A percentile compares a stretch with the other conserved stretches of the same genome.
Conservation (phyloP, 1,140 invertebrate genomes). For the honey bee (Apis mellifera) region DNA sequence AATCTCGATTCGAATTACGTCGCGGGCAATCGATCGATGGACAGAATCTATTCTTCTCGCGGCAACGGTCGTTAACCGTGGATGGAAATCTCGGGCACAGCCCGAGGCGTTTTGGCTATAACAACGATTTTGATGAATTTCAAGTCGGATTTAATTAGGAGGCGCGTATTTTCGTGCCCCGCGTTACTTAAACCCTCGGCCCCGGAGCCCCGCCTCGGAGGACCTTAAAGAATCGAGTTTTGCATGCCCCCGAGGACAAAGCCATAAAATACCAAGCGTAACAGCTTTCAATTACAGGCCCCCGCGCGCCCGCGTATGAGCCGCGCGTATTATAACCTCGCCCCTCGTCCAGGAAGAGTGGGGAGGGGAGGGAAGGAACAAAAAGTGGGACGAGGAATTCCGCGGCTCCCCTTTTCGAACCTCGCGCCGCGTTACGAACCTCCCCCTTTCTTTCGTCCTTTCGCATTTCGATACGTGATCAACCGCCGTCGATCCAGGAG, state of each 20-base stretch:
- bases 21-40: too few relatives aligned
- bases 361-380: constrained; percentile 9
- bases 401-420: background rate
- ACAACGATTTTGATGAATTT: constrained; percentile 76
- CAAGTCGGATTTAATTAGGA: constrained; percentile 73
- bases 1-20: constrained; percentile 52
- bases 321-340: constrained; percentile 14
- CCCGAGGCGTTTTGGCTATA: constrained; percentile 56
- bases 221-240: constrained; percentile 73
- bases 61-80: constrained; percentile 51
- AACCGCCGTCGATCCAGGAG: too few relatives aligned
- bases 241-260: constrained; percentile 73
- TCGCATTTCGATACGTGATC: too few relatives aligned
- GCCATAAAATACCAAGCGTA: constrained; percentile 76
- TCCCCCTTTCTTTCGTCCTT: too few relatives aligned
- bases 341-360: background rate
- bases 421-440: too few relatives aligned
- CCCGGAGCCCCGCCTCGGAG: constrained; percentile 39
- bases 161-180: constrained; percentile 66
- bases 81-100: background rate
- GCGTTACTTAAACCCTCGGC: constrained; percentile 55
- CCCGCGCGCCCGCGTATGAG: constrained; percentile 54
- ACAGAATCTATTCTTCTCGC: constrained; percentile 63
- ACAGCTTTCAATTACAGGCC: constrained; percentile 76
- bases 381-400: constrained; percentile 27